A percentile compares a stretch with the other conserved stretches of the same genome.
Evolutionary conservation across 2,888 invertebrate species (phyloP).

Genomic region (Nephrotoma flavescens): DNA sequence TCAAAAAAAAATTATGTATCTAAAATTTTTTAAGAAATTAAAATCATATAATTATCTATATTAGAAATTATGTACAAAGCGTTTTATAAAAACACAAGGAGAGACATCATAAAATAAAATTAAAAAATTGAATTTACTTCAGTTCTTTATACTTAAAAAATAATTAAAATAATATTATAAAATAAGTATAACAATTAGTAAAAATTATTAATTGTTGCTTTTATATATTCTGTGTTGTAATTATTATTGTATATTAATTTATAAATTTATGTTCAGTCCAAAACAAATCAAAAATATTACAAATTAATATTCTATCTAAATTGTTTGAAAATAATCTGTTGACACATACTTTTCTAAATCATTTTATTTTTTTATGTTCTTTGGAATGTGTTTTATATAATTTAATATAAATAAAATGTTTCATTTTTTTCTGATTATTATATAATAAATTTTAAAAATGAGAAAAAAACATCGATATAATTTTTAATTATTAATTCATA

Average conservation of each 20-base stretch:
- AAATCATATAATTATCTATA: background rate
- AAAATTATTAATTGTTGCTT: background rate
- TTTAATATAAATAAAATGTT: background rate
- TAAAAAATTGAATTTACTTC: background rate
- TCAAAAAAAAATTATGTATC: background rate
- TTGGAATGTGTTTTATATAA: background rate
- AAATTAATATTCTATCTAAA: background rate
- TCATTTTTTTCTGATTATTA: background rate
- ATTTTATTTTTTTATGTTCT: background rate
- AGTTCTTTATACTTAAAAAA: background rate
- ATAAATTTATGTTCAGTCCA: background rate
- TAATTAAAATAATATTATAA: background rate
- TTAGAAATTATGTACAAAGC: background rate
- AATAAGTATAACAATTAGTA: background rate
- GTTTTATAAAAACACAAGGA: background rate
- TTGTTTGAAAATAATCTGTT: background rate
- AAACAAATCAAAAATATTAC: background rate
- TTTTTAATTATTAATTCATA: background rate
- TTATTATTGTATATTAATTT: background rate
- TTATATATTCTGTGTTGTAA: background rate
- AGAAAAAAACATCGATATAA: background rate
- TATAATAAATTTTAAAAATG: background rate
- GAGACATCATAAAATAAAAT: background rate
- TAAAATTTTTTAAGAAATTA: background rate
- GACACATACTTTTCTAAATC: background rate